These are phyloP conservation scores for Sorex fumeus DNA, from an alignment of 2,113 vertebrate species.

Conservation along the genomic window DNA sequence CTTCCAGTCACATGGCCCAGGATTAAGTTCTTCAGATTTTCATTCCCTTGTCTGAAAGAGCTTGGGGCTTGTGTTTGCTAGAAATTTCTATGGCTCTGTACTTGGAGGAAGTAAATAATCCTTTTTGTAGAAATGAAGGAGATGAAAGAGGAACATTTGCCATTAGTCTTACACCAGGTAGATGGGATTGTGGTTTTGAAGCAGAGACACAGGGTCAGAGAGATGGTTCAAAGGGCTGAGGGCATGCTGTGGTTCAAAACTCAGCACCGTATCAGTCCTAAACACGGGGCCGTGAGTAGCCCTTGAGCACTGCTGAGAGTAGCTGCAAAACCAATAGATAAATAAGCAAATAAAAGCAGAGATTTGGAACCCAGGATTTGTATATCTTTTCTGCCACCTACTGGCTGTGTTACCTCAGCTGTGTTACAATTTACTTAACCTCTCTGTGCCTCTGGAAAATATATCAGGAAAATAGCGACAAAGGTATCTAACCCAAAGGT, in stretches of 20 bases:
- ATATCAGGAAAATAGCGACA: slow-evolving; percentile 31
- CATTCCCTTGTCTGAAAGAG: slow-evolving; percentile 41
- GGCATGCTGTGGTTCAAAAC: too few relatives aligned
- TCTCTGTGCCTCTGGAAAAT: slow-evolving; percentile 44
- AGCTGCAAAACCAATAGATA: too few relatives aligned
- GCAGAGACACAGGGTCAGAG: neutral
- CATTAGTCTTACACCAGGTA: neutral
- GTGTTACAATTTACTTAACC: slow-evolving; percentile 32
- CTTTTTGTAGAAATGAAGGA: slow-evolving; percentile 22
- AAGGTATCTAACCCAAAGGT: neutral
- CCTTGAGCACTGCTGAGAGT: too few relatives aligned
- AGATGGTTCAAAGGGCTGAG: too few relatives aligned
- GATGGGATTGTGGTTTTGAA: slow-evolving; percentile 24
- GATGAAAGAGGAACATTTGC: slow-evolving; percentile 20
- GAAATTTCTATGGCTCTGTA: slow-evolving; percentile 35
- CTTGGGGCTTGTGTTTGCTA: neutral
- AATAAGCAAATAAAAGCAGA: too few relatives aligned
- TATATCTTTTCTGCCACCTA: neutral
- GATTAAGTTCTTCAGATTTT: neutral
- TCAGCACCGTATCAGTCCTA: too few relatives aligned
- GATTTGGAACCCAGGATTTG: neutral
- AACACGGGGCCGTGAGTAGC: too few relatives aligned
- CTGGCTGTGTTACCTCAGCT: slow-evolving; percentile 42
- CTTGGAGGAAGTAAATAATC: neutral
- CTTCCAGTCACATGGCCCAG: neutral